Evolutionary conservation across 1,140 invertebrate species (phyloP).

Genomic region (Cydia amplana): DNA sequence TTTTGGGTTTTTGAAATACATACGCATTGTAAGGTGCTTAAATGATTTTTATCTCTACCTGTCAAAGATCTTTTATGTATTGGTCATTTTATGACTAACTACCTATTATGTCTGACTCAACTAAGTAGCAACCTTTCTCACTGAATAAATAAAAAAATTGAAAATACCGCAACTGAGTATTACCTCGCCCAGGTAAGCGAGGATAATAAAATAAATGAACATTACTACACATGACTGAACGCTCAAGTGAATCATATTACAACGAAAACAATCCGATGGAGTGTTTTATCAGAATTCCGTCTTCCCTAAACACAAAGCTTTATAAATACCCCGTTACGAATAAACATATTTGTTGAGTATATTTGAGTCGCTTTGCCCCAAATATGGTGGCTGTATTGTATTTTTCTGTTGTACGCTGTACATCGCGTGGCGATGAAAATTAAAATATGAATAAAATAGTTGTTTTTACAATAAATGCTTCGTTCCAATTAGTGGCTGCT

Average conservation of each 20-base stretch:
- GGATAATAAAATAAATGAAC: neutral
- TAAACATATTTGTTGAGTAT: constrained; percentile 23
- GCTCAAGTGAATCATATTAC: neutral
- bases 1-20: too few species aligned
- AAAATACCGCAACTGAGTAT: too few species aligned
- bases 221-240: constrained; percentile 8
- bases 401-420: neutral
- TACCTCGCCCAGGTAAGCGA: too few species aligned
- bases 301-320: neutral
- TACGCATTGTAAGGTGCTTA: too few species aligned
- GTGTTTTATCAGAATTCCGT: constrained; percentile 20
- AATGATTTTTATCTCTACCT: too few species aligned
- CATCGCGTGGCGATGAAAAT: neutral
- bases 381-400: neutral
- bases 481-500: too few species aligned
- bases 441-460: neutral
- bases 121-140: too few species aligned
- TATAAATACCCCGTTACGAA: neutral
- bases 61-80: too few species aligned
- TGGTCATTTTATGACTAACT: too few species aligned
- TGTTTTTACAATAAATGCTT: too few species aligned
- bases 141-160: too few species aligned
- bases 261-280: neutral
- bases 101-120: too few species aligned
- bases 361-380: neutral